A percentile compares a stretch with the other conserved stretches of the same genome.
phyloP scores from a whole-genome alignment of 2,888 invertebrate genomes.

The Gerris lacustris region DNA sequence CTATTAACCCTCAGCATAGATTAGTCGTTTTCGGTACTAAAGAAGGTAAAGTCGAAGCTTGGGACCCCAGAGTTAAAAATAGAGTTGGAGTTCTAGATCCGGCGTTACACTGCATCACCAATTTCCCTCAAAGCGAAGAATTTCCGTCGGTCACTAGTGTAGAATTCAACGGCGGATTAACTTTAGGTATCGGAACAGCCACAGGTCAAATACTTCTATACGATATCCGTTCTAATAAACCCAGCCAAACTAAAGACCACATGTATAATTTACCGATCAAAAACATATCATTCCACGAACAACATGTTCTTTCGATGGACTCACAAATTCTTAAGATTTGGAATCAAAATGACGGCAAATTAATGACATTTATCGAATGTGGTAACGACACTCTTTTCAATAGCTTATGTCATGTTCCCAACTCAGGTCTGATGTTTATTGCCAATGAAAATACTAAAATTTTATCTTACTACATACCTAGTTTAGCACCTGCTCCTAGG shows the following conservation, averaged over 20 bases:
- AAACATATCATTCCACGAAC: slow-evolving; percentile 70
- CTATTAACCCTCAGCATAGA: slow-evolving; percentile 78
- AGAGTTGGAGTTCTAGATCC: slow-evolving; percentile 75
- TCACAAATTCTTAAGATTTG: slow-evolving; percentile 78
- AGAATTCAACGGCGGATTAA: slow-evolving; percentile 60
- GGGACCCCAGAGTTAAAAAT: slow-evolving; percentile 78
- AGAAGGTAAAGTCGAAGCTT: slow-evolving; percentile 88
- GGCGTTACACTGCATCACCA: slow-evolving; percentile 50
- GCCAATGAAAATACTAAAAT: slow-evolving; percentile 92
- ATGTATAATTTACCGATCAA: slow-evolving; percentile 86
- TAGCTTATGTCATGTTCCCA: slow-evolving; percentile 80
- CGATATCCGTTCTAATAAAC: slow-evolving; percentile 84
- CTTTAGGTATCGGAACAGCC: slow-evolving; percentile 80
- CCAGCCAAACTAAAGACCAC: slow-evolving; percentile 84
- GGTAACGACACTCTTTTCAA: slow-evolving; percentile 63
- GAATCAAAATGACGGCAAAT: slow-evolving; percentile 78
- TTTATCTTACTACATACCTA: slow-evolving; percentile 84
- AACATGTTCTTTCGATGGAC: slow-evolving; percentile 81
- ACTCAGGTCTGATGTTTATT: slow-evolving; percentile 81
- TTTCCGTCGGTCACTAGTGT: slow-evolving; percentile 67
- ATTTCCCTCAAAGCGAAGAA: slow-evolving; percentile 42
- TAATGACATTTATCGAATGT: slow-evolving; percentile 87
- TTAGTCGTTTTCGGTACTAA: slow-evolving; percentile 74
- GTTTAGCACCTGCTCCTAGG: slow-evolving; percentile 76
- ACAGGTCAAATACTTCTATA: slow-evolving; percentile 90